Evolutionary conservation across 2,888 invertebrate species (phyloP), one percentile per base, ranked within the genome.

Genomic region (Dione juno): DNA sequence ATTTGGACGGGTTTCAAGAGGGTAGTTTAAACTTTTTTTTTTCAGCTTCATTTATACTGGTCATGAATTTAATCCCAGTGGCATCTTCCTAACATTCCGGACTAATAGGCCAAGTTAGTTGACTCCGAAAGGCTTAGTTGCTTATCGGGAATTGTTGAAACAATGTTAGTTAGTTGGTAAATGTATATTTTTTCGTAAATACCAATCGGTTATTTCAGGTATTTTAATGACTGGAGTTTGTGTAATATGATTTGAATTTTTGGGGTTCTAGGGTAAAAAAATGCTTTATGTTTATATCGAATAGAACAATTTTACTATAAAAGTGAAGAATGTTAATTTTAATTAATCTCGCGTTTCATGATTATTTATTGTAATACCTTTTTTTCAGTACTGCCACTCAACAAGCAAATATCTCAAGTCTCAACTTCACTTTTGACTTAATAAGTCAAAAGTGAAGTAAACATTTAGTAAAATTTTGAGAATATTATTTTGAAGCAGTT

Each of bases 1-100:
- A 75, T 76, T 75, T 77, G 77, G 77, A 76, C 16, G 40, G 53
- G 72, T 71, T 77, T 76, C 77, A 77, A 77, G 75, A 71, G 71
- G 69, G 69, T 72, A 73, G 70, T 72, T 74, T 69, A 69, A 73
- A 71, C 69, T 71, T 77, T 74, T 76, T 76, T 75, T 74, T 72
- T 75, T 74, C n/a, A 69, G 76, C 65, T 67, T 70, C 75, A 77
- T 75, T 77, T 76, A 74, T 72, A 69, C 69, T 41, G 65, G 72
- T 61, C 76, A 72, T 74, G 77, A 72, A 74, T 76, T 77, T 73
- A 76, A 74, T 75, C 74, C 72, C 72, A 74, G 66, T 69, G 73
- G 75, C 73, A 76, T 77, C 76, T 72, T 75, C 72, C 69, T 66
- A 71, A 73, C 74, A 74, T 74, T 77, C 76, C 74, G 48, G 68